Conservation (phyloP, 2,797 vertebrate genomes). For the Muraenolepis orangiensis region DNA sequence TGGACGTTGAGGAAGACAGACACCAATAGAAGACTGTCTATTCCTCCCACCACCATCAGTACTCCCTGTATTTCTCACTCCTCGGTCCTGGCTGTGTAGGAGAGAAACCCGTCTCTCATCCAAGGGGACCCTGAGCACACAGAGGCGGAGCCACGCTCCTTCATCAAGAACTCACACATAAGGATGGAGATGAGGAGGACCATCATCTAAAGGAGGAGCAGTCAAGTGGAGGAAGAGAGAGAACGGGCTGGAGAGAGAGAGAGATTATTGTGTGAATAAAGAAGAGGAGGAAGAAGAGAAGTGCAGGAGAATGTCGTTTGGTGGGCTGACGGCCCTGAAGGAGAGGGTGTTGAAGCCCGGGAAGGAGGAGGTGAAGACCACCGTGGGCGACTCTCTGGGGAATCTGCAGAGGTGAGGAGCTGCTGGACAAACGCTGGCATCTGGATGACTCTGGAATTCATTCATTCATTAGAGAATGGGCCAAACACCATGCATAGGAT, state of each 20-base stretch:
- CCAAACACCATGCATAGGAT: not conserved
- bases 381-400: constrained; percentile 84
- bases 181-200: not conserved
- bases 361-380: constrained; percentile 88
- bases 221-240: constrained; percentile 20
- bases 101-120: not conserved
- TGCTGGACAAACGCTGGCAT: not conserved
- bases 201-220: not conserved
- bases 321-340: constrained; percentile 81
- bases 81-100: not conserved
- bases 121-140: not conserved
- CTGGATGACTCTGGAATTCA: not conserved
- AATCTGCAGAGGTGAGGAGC: constrained; percentile 90
- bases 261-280: constrained; percentile 21
- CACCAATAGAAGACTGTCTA: not conserved
- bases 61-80: not conserved
- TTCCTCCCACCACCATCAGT: not conserved
- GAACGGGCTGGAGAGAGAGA: constrained; percentile 30
- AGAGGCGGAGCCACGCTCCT: not conserved
- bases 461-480: not conserved
- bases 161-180: not conserved
- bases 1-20: not conserved
- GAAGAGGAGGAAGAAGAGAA: constrained; percentile 9
- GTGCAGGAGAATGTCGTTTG: constrained; percentile 81
- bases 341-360: constrained; percentile 86